A percentile compares a stretch with the other conserved stretches of the same genome.
Conservation (phyloP, 2,888 invertebrate genomes). For the Cryptosula pallasiana region DNA sequence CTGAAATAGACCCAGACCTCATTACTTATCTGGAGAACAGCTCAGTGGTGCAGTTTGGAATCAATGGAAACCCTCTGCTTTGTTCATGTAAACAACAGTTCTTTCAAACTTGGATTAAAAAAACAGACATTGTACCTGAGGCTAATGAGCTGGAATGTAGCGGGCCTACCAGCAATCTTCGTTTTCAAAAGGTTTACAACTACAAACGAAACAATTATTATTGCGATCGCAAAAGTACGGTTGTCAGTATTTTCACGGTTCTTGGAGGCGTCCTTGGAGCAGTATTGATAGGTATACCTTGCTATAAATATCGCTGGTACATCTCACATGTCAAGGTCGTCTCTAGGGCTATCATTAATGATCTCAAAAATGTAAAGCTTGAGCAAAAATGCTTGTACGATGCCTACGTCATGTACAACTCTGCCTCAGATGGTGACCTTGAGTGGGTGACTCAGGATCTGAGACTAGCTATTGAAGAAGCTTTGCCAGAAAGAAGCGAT, state of each 20-base stretch:
- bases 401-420: background rate
- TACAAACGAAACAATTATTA: background rate
- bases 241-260: background rate
- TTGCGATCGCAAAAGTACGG: background rate
- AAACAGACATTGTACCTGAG: background rate
- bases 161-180: background rate
- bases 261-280: background rate
- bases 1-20: background rate
- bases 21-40: background rate
- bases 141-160: too few species aligned
- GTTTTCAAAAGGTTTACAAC: background rate
- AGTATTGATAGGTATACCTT: background rate
- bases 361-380: background rate
- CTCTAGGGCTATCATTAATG: background rate
- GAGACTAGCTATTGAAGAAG: background rate
- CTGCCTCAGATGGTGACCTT: background rate
- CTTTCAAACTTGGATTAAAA: background rate
- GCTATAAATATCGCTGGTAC: constrained; percentile 10
- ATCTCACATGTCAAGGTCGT: background rate
- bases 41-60: background rate
- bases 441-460: background rate
- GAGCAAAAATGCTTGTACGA: background rate
- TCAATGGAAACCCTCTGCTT: background rate
- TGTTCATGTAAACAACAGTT: background rate
- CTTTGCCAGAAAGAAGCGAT: background rate